Conservation (phyloP, 2,113 vertebrate genomes). For the Baryphthengus martii region DNA sequence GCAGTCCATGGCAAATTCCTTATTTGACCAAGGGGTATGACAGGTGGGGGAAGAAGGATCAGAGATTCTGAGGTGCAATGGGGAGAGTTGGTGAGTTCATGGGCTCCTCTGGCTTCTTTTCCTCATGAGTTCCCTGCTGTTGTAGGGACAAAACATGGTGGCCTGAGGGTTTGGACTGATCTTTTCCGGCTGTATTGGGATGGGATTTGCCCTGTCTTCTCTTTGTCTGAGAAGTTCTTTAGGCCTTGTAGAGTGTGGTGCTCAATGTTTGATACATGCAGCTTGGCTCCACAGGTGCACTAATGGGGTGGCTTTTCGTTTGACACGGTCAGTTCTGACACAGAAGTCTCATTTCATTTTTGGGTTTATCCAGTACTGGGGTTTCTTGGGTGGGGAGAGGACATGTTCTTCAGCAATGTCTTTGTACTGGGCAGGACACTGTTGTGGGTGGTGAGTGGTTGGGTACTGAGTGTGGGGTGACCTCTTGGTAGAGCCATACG, state of each 20-base stretch:
- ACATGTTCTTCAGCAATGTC: neutral
- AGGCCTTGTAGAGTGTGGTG: neutral
- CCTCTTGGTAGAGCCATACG: fast-evolving
- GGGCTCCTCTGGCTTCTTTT: neutral
- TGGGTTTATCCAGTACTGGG: neutral
- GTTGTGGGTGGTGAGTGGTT: neutral
- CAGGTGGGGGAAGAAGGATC: neutral
- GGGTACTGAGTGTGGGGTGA: neutral
- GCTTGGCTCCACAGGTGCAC: too few relatives aligned
- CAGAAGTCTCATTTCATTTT: neutral
- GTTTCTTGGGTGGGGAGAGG: neutral
- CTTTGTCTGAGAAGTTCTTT: neutral
- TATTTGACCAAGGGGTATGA: neutral
- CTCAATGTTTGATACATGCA: neutral
- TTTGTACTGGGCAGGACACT: neutral
- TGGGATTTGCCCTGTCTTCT: neutral
- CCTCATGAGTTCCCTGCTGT: neutral
- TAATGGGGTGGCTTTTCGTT: neutral
- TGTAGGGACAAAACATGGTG: neutral
- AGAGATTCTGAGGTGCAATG: neutral
- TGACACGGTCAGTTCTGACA: neutral
- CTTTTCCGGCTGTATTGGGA: neutral
- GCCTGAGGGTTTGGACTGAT: neutral
- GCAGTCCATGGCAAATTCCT: neutral
- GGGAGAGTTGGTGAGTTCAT: neutral